Base-by-base conservation (phyloP, 2,888 invertebrate species). In the Synanthedon vespiformis region DNA sequence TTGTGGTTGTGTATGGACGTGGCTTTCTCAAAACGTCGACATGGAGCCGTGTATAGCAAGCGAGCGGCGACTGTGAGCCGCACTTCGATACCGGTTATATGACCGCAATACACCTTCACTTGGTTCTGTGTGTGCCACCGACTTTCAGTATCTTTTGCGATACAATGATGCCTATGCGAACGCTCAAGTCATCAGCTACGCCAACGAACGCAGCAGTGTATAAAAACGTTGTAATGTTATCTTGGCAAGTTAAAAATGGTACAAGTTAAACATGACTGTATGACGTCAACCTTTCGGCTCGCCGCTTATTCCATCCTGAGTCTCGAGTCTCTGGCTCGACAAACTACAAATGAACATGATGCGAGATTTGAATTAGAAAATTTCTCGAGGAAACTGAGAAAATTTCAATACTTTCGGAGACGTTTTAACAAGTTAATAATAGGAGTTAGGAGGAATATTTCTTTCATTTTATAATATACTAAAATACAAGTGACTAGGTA, bases 251-350 rank as follows among this genome's bases (percentile, higher is more conserved):
- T 60, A 60, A 60, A 55, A 60, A 62, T 76, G 70, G 80, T 82
- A 72, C 66, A 70, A 74, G 77, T 72, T 77, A 70, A 72, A 80
- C 82, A 78, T 77, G 76, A 72, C 70, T 71, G 72, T 67, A 86
- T 87, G 86, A 87, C 86, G 86, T 86, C 86, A 87, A 84, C 85
- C 64, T 75, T 78, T 86, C 77, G 85, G 83, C 81, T 80, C 79
- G 85, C 77, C 79, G 77, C 79, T 84, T 78, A 82, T 82, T 76
- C 77, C 75, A 80, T 79, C 81, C 80, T 80, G 75, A 78, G 80
- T 79, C 27, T 34, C 27, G 18, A 22, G 18, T 22, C 82, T 81
- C 16, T 1, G 16, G 16, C 16, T 16, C 80, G 75, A 78, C 79
- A 83, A 84, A 83, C 80, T 82, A 63, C 67, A 66, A 72, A 65